Evolutionary conservation across 35 echinoderm and acorn worm species (phyloP).

Genomic region (Strongylocentrotus purpuratus): DNA sequence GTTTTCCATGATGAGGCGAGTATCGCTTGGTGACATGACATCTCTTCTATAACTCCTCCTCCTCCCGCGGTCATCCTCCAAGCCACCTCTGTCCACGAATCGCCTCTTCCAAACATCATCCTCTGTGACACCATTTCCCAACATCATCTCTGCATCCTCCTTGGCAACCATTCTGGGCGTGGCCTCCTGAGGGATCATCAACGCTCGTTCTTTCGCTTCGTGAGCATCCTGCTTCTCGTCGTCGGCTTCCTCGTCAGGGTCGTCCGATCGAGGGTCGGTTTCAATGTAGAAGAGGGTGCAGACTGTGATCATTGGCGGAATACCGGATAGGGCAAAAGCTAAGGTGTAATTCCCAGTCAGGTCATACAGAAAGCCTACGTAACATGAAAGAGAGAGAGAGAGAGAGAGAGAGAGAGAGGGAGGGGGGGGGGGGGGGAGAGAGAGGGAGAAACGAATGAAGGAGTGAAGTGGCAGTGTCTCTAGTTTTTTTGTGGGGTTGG

Average conservation of each 20-base stretch:
- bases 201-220: neutral
- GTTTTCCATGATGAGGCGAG: slow-evolving; percentile 3
- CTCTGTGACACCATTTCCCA: neutral
- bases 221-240: slow-evolving; percentile 12
- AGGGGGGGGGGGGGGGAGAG: too few species aligned
- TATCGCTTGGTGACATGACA: neutral
- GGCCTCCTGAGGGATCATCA: neutral
- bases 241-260: slow-evolving; percentile 28
- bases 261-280: neutral
- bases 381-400: slow-evolving; percentile 14
- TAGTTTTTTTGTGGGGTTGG: neutral
- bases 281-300: slow-evolving; percentile 80
- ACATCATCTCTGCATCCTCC: neutral
- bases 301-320: slow-evolving; percentile 78
- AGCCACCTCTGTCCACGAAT: neutral
- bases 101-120: neutral
- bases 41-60: neutral
- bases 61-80: neutral
- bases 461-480: neutral
- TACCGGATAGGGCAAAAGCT: slow-evolving; percentile 76
- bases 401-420: neutral
- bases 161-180: neutral
- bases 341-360: slow-evolving; percentile 62
- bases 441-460: neutral
- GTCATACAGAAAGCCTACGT: slow-evolving; percentile 79